Percentiles rank a stretch among this genome's conserved stretches.
phyloP scores from a whole-genome alignment of 1,140 invertebrate species.

The Bathynomus jamesi region DNA sequence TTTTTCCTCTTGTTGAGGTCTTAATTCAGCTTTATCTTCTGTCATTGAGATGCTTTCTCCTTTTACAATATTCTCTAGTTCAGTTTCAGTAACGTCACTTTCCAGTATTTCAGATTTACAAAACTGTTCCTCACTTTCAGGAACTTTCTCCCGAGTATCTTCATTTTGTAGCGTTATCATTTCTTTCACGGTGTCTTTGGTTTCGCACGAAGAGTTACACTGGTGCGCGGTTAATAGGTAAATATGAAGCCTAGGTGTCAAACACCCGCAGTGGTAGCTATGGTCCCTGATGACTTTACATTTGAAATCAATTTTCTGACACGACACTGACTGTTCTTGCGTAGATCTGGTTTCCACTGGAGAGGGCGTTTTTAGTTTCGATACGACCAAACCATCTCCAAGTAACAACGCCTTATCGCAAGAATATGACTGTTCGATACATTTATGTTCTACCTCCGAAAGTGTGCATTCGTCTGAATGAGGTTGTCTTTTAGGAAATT shows the following conservation, averaged over 20 bases:
- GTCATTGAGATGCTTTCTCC: no score
- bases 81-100: background rate
- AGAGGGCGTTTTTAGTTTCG: background rate
- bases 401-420: no score
- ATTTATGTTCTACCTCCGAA: no score
- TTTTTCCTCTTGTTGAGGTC: no score
- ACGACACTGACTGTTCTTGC: background rate
- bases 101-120: background rate
- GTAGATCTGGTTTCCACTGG: background rate
- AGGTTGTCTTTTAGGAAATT: no score
- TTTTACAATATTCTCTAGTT: background rate
- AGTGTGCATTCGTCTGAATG: no score
- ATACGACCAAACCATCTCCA: background rate
- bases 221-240: slow-evolving; percentile 12
- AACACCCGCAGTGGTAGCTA: slow-evolving; percentile 14
- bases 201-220: background rate
- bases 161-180: no score
- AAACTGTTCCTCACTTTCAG: background rate
- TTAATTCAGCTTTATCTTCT: no score
- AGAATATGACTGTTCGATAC: no score
- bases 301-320: slow-evolving; percentile 18
- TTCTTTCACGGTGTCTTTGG: background rate
- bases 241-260: slow-evolving; percentile 23
- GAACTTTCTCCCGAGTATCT: no score
- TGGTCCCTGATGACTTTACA: slow-evolving; percentile 18